Conservation (phyloP, 1,140 invertebrate genomes). For the Danaus melanippus region DNA sequence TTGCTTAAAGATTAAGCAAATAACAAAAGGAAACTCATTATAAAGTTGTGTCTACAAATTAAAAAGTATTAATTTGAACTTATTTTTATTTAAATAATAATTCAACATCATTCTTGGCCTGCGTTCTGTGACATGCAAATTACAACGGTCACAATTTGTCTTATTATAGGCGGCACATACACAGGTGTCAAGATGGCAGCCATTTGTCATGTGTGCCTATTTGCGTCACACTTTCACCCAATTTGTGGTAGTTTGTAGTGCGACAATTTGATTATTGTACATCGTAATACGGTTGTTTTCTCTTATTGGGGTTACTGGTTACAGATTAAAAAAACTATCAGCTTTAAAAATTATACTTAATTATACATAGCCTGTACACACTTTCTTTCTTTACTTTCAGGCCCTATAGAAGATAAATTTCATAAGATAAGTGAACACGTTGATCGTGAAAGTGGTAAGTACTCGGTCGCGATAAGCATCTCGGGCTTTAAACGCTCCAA, state of each 20-base stretch:
- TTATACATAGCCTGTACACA: background rate
- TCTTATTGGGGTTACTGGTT: conserved; percentile 26
- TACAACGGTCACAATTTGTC: conserved; percentile 45
- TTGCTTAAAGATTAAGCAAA: too few relatives aligned
- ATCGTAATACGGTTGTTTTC: conserved; percentile 16
- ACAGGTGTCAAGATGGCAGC: conserved; percentile 33
- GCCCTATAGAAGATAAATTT: conserved; percentile 18
- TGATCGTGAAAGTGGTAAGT: conserved; percentile 33
- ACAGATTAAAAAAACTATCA: conserved; percentile 12
- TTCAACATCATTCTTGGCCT: background rate
- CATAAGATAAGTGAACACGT: conserved; percentile 29
- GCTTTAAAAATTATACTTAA: background rate
- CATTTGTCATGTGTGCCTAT: conserved; percentile 63
- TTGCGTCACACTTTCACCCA: conserved; percentile 62
- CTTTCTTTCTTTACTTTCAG: background rate
- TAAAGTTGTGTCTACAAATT: too few relatives aligned
- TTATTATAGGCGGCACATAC: conserved; percentile 37
- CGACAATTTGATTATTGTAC: conserved; percentile 49
- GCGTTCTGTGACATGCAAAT: conserved; percentile 42
- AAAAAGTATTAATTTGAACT: too few relatives aligned
- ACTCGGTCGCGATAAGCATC: conserved; percentile 32
- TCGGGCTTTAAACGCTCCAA: conserved; percentile 34
- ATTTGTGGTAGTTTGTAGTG: conserved; percentile 47
- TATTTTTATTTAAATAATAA: too few relatives aligned
- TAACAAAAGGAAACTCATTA: too few relatives aligned